A percentile compares a stretch with the other conserved stretches of the same genome.
Evolutionary conservation across 2,888 invertebrate species (phyloP).

Genomic region (Ditylenchus weischeri): DNA sequence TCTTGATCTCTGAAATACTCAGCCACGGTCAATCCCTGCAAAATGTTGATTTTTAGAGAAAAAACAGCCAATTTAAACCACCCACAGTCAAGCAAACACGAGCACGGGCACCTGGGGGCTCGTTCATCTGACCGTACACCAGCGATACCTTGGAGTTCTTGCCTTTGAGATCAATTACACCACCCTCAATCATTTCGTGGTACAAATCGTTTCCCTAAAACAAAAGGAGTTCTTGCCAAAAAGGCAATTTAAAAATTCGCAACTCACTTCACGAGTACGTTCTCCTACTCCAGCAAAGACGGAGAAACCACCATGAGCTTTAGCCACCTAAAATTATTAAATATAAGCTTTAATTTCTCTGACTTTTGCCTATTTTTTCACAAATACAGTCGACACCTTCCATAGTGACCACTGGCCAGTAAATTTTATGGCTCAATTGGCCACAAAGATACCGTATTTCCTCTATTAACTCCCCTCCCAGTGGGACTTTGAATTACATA

Average conservation of each 20-base stretch:
- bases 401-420: too few relatives aligned
- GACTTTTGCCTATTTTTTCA: too few relatives aligned
- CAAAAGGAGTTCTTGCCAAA: too few relatives aligned
- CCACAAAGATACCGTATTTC: too few relatives aligned
- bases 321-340: slow-evolving; percentile 68
- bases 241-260: too few relatives aligned
- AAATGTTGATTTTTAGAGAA: too few relatives aligned
- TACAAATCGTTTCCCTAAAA: slow-evolving; percentile 57
- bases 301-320: slow-evolving; percentile 90
- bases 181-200: slow-evolving; percentile 84
- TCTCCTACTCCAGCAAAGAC: slow-evolving; percentile 92
- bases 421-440: too few relatives aligned
- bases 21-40: slow-evolving; percentile 78
- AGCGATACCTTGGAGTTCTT: slow-evolving; percentile 78
- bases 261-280: slow-evolving; percentile 75
- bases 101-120: slow-evolving; percentile 84
- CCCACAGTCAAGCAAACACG: slow-evolving; percentile 76
- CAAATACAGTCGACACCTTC: too few relatives aligned
- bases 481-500: too few relatives aligned
- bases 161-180: slow-evolving; percentile 79
- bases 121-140: slow-evolving; percentile 93
- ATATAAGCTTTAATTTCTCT: too few relatives aligned
- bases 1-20: slow-evolving; percentile 90
- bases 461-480: too few relatives aligned
- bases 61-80: too few relatives aligned